A percentile compares a stretch with the other conserved stretches of the same genome.
phyloP scores from a whole-genome alignment of 2,888 invertebrate genomes.

The Melieria picta region DNA sequence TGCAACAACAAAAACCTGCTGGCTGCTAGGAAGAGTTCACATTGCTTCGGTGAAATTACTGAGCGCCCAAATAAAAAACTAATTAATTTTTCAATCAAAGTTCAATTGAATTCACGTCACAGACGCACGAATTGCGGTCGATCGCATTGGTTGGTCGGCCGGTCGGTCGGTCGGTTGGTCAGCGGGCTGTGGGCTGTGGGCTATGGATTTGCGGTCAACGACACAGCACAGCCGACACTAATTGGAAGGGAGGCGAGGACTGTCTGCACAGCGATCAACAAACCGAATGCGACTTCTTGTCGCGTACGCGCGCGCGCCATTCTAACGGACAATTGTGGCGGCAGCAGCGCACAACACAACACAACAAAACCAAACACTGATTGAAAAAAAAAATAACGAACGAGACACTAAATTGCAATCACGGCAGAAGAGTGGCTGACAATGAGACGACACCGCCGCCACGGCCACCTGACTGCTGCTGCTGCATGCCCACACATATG shows the following conservation, averaged over 20 bases:
- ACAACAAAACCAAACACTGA: too few relatives aligned
- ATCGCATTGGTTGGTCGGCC: not conserved
- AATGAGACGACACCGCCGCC: too few relatives aligned
- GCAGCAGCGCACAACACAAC: conserved; percentile 1
- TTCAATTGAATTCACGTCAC: conserved; percentile 1
- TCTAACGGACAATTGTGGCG: conserved; percentile 47
- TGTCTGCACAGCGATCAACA: not conserved
- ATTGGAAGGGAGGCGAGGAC: not conserved
- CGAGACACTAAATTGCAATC: too few relatives aligned
- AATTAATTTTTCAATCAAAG: conserved; percentile 1
- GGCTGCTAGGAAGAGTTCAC: too few relatives aligned
- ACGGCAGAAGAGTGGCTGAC: too few relatives aligned
- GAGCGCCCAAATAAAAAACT: not conserved
- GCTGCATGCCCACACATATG: not conserved
- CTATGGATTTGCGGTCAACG: not conserved
- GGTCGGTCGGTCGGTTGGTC: not conserved
- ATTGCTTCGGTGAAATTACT: too few relatives aligned
- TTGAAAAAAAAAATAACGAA: too few relatives aligned
- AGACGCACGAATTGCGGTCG: not conserved
- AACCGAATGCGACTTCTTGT: not conserved
- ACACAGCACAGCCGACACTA: not conserved
- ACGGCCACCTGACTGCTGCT: not conserved
- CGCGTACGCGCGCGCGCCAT: not conserved
- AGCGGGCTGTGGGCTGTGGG: not conserved
- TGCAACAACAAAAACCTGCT: too few relatives aligned